phyloP scores from a whole-genome alignment of 2,888 invertebrate genomes.

The Aelia acuminata region DNA sequence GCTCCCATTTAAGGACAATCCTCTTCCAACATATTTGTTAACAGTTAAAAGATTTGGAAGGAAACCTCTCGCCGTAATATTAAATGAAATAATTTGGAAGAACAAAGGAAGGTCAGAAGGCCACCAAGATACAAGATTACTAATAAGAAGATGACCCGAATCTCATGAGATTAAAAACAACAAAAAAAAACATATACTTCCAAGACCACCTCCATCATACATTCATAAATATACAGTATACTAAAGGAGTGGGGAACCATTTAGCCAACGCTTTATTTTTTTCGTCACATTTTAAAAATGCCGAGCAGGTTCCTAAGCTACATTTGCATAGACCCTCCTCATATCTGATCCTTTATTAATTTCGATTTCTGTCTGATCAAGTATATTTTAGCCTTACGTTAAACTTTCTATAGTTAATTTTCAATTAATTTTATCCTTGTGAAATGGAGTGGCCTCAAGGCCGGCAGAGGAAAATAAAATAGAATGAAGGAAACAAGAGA shows the following conservation, averaged over 20 bases:
- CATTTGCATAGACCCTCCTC: slow-evolving; percentile 43
- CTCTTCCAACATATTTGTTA: neutral
- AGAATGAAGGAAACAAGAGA: slow-evolving; percentile 48
- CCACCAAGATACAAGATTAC: neutral
- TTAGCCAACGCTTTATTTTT: slow-evolving; percentile 45
- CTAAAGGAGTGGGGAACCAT: neutral
- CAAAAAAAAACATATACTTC: no score
- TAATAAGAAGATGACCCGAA: slow-evolving; percentile 32
- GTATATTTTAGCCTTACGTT: slow-evolving; percentile 2
- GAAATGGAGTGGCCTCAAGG: slow-evolving; percentile 51
- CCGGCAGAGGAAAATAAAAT: slow-evolving; percentile 28
- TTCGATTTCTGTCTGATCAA: slow-evolving; percentile 43
- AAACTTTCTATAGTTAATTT: slow-evolving; percentile 30
- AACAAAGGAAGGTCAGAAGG: neutral
- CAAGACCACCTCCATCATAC: neutral
- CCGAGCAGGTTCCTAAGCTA: slow-evolving; percentile 6
- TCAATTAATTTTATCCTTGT: slow-evolving; percentile 40
- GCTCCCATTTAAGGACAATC: neutral
- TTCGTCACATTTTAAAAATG: slow-evolving; percentile 40
- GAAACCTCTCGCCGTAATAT: neutral
- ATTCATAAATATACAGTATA: slow-evolving; percentile 39
- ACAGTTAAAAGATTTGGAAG: neutral
- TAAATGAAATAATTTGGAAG: neutral
- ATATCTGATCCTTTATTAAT: slow-evolving; percentile 15
- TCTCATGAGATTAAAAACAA: neutral